Conservation (phyloP, 2,888 invertebrate species). For the Hydraecia micacea region DNA sequence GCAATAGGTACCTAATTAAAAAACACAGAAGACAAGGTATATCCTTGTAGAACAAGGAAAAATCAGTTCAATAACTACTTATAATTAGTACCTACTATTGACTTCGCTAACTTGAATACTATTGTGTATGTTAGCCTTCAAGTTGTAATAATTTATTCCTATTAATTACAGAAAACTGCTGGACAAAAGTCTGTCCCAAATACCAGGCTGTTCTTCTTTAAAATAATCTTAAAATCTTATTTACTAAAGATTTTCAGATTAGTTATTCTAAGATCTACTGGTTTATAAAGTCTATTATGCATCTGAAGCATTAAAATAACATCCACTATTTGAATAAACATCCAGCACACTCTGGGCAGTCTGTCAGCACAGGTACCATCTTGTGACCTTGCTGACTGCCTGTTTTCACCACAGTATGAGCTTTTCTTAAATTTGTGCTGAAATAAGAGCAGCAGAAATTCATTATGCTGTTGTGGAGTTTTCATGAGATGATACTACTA, state of each 20-base stretch:
- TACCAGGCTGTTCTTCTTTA: neutral
- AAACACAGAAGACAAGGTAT: neutral
- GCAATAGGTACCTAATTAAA: neutral
- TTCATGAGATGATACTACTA: neutral
- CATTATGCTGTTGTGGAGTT: neutral
- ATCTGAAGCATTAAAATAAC: neutral
- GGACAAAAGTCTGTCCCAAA: neutral
- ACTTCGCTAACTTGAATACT: neutral
- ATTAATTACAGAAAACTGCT: neutral
- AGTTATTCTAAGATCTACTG: neutral
- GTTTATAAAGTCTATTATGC: neutral
- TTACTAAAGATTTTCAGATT: neutral
- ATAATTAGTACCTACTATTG: constrained; percentile 11
- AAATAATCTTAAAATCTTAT: neutral
- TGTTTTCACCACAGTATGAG: neutral
- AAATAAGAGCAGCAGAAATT: neutral
- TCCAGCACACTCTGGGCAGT: neutral
- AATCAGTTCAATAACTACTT: constrained; percentile 18
- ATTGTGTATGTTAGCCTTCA: neutral
- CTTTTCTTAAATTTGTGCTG: neutral
- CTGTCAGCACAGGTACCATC: neutral
- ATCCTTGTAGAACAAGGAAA: constrained; percentile 46
- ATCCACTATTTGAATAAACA: neutral
- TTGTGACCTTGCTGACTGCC: neutral
- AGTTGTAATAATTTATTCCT: constrained; percentile 1